Base-by-base conservation (phyloP, 2,888 invertebrate species). In the Diarsia mendica region DNA sequence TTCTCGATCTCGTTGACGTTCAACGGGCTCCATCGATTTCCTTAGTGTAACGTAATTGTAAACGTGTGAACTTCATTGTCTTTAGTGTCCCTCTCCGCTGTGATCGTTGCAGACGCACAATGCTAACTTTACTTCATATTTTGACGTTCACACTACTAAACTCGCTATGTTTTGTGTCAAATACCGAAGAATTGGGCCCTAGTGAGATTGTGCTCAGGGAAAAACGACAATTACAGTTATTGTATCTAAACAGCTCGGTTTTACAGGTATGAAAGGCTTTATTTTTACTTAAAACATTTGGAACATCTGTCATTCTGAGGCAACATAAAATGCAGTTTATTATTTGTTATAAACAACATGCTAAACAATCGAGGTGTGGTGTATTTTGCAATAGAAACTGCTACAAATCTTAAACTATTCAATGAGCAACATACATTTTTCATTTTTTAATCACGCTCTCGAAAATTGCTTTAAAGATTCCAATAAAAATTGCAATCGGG, bases 171-270 rank as follows among this genome's bases (percentile, higher is more conserved):
- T 60, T 67, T 6, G 20, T 20, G 20, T 4, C 23, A 63, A 83
- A 58, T 63, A 13, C 66, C 0, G 49, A 60, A 55, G 44, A 49
- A 67, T 60, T 55, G 0, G 69, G 28, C n/a, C 5, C 46, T 0
- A 74, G 63, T 67, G 75, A 51, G 3, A 13, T 63, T 3, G 49
- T 75, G 39, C 28, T 51, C 0, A 66, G 81, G 28, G 80, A 79
- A 0, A 79, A 0, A 18, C 70, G 81, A 63, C 74, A 79, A 13
- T 10, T 83, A 4, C 79, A 79, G 2, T 46, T 81, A 1, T 28
- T 84, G 20, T 82, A 75, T 15, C 39, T 75, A 0, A 83, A 71
- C 20, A 83, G 5, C n/a, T 80, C 81, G 0, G 80, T 82, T 49
- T 68, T 75, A 49, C 81, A 82, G 81, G 81, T 82, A 74, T 18